Evolutionary conservation across 2,888 invertebrate species (phyloP).

Genomic region (Beris morrisii): DNA sequence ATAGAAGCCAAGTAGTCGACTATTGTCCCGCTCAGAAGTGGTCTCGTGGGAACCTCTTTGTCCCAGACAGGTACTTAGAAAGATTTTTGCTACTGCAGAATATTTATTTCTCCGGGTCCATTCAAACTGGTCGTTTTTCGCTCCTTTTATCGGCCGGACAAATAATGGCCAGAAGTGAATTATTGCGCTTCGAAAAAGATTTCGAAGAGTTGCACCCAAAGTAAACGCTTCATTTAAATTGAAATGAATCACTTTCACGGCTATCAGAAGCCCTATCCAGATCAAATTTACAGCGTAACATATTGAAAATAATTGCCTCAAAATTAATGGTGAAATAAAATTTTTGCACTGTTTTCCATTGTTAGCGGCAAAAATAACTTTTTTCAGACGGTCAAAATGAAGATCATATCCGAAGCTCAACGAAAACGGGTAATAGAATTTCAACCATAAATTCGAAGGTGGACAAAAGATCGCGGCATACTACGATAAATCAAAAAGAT

Average conservation of each 20-base stretch:
- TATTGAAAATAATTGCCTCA: slow-evolving; percentile 13
- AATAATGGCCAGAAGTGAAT: no score
- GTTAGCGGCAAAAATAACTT: not conserved
- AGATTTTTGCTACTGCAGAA: slow-evolving; percentile 13
- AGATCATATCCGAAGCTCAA: not conserved
- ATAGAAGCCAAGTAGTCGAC: slow-evolving; percentile 10
- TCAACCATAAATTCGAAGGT: slow-evolving; percentile 9
- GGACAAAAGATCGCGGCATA: slow-evolving; percentile 22
- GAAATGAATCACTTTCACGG: slow-evolving; percentile 20
- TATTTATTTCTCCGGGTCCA: not conserved
- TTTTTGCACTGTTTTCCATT: not conserved
- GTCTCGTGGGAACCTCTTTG: slow-evolving; percentile 22
- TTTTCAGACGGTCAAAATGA: not conserved
- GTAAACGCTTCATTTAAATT: not conserved
- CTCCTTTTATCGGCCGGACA: no score
- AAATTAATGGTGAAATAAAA: slow-evolving; percentile 19
- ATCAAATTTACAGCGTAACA: not conserved
- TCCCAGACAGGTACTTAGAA: not conserved
- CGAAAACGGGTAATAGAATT: slow-evolving; percentile 16
- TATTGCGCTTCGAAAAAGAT: no score
- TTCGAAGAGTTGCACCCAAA: no score
- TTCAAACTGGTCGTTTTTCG: no score
- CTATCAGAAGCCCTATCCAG: slow-evolving; percentile 25
- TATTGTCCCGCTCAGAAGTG: slow-evolving; percentile 10
- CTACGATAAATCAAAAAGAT: slow-evolving; percentile 26